Evolutionary conservation across 2,113 vertebrate species (phyloP), one percentile per base, ranked within the genome.

Genomic region (Malurus cyaneus): DNA sequence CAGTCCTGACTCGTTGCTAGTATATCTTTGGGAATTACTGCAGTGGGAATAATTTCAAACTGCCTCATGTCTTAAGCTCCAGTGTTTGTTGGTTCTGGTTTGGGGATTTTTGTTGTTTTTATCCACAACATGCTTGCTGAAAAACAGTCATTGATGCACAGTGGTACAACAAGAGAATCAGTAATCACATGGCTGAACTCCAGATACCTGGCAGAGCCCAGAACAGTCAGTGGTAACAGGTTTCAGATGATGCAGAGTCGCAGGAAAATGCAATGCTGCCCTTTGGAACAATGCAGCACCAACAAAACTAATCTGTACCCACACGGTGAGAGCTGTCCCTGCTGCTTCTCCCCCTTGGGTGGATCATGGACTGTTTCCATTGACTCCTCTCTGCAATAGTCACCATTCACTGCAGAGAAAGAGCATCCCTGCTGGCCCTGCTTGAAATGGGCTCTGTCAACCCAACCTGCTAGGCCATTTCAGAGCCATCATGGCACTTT

Each of bases 281-380:
- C n/a, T 69, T 73, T 36, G 32, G 41, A 50, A 17, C 31, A 50
- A 24, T 1, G 5, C 24, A 49, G 4, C 9, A 10, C 14, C 60
- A 32, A 4, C 10, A 52, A 12, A 23, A 14, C 78, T 36, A 34
- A 65, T 17, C 6, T 3, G 2, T 5, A 41, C 14, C 24, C 8
- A 1, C 19, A 1, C 2, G 13, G 6, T 20, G 32, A 65, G 28
- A 14, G 16, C 12, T 1, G 1, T 47, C 44, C 23, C 56, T 10
- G 6, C 29, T 50, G 47, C 14, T 39, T 0, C 53, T 65, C 32
- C 32, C 20, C 23, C 61, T 77, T n/a, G 13, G 13, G 46, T 18
- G 31, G 31, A 21, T 50, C 9, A 8, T 17, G 25, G 61, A 18
- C 8, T 16, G 25, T 17, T 74, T 39, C 26, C 67, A 26, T 11